Percentiles rank a stretch among this genome's conserved stretches.
Evolutionary conservation across 2,888 invertebrate species (phyloP).

Genomic region (Labia minor): DNA sequence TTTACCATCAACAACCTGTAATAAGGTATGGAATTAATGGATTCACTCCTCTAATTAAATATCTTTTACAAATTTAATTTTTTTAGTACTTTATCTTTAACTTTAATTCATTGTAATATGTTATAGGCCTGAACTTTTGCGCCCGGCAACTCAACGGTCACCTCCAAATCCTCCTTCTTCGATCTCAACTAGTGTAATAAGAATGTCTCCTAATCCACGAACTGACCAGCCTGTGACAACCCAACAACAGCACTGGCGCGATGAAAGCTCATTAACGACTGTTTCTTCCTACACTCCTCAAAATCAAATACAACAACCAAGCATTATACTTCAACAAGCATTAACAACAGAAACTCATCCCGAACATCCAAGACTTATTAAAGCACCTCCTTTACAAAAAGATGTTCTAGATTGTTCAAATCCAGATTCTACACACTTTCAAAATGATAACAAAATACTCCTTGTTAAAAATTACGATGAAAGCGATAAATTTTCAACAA

Average conservation of each 20-base stretch:
- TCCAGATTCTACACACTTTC: constrained; percentile 24
- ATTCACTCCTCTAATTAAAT: neutral
- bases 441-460: constrained; percentile 51
- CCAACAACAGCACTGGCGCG: constrained; percentile 21
- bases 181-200: constrained; percentile 66
- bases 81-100: constrained; percentile 19
- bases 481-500: constrained; percentile 30
- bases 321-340: constrained; percentile 40
- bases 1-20: constrained; percentile 36
- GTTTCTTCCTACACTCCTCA: constrained; percentile 37
- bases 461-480: constrained; percentile 52
- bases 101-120: constrained; percentile 23
- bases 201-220: constrained; percentile 55
- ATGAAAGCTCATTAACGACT: neutral
- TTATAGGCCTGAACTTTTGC: constrained; percentile 57
- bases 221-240: constrained; percentile 18
- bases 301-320: constrained; percentile 27
- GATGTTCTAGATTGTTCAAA: constrained; percentile 20
- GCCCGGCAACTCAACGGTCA: constrained; percentile 44
- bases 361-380: neutral
- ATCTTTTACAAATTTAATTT: too few species aligned
- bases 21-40: constrained; percentile 34
- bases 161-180: constrained; percentile 36
- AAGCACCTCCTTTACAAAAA: neutral
- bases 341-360: constrained; percentile 31